Base-by-base conservation (phyloP, 2,113 vertebrate species). In the Amia ocellicauda region DNA sequence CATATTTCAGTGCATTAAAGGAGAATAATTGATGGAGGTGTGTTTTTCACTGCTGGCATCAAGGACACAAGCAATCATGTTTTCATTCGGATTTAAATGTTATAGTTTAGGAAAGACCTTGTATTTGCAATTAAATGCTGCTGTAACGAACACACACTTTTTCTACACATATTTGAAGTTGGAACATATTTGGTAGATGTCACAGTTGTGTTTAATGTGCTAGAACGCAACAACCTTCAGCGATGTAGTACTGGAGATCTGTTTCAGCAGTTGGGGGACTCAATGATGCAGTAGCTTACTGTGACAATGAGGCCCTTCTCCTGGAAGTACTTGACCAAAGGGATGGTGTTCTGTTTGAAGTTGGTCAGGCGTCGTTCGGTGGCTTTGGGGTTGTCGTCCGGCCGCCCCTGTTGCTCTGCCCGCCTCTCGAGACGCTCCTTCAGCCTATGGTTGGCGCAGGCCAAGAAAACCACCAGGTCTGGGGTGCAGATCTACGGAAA, bases 241-340 rank as follows among this genome's bases (percentile, higher is more conserved):
- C 7, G n/a, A 23, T 41, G 62, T 7, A 54, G 24, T 23, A 22
- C 24, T 14, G 10, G 8, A n/a, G 13, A 13, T 24, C 43, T 22
- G 17, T 14, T 17, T 5, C 42, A 5, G 8, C 19, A 8, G 5
- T 24, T 23, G 31, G 7, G 13, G 16, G 16, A 7, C 20, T 8
- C 4, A 13, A 3, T 10, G 51, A 24, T 22, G 24, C n/a, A 16
- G 69, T 40, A 2, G 86, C 92, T 93, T 86, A 99, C 97, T 51
- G 92, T 98, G 69, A 95, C 84, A 60, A 99, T 94, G 41, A 98
- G 91, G 16, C 91, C 96, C 58, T 92, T 92, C 76, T 99, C 97
- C 83, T 98, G 97, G 88, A 98, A 99, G 81, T 97, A 98, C 73
- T 96, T 95, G 69, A 98, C 93, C 85, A 99, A 58, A 0, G 97